Conservation (phyloP, 2,113 vertebrate genomes). For the Tragelaphus strepsiceros region DNA sequence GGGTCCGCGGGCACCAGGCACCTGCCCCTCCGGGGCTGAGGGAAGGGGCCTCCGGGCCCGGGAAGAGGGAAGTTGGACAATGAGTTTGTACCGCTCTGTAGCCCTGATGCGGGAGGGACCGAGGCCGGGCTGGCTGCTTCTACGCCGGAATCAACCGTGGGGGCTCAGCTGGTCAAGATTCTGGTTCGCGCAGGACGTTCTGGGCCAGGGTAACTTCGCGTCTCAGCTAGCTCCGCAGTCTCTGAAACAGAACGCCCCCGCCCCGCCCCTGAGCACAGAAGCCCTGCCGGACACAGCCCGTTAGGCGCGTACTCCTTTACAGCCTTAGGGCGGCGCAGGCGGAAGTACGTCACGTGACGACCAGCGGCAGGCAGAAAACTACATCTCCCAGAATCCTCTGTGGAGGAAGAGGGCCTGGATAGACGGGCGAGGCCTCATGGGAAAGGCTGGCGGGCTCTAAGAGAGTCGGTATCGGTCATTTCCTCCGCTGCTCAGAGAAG, state of each 20-base stretch:
- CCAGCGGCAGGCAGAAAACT: not conserved
- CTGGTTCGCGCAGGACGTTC: not conserved
- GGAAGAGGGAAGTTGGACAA: not conserved
- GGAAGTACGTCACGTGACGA: not conserved
- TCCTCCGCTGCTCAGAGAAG: accelerated
- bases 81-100: not conserved
- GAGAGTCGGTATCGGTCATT: accelerated
- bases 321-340: not conserved
- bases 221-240: not conserved
- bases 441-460: accelerated
- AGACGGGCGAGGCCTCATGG: accelerated
- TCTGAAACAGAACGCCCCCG: accelerated
- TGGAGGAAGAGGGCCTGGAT: accelerated
- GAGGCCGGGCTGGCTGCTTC: not conserved
- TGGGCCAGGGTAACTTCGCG: not conserved
- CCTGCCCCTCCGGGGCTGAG: not conserved
- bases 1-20: not conserved
- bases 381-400: not conserved
- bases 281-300: not conserved
- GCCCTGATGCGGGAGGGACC: not conserved
- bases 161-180: not conserved
- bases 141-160: not conserved
- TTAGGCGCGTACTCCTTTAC: accelerated
- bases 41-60: not conserved
- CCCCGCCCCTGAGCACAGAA: accelerated